A percentile compares a stretch with the other conserved stretches of the same genome.
Conservation (phyloP, 2,113 vertebrate genomes). For the Asarcornis scutulata region DNA sequence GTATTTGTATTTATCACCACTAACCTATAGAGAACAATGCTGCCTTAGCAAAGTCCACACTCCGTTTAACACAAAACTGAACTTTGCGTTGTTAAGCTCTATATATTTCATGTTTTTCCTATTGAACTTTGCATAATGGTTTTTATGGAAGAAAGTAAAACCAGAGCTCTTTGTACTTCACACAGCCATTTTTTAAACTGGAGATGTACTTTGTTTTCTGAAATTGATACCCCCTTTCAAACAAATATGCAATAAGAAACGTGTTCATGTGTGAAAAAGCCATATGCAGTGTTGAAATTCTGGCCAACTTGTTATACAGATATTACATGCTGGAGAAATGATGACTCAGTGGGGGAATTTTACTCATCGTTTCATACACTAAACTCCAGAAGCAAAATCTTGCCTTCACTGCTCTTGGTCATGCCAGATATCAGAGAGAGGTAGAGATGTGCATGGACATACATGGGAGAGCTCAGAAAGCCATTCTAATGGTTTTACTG, state of each 20-base stretch:
- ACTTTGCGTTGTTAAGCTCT: not conserved
- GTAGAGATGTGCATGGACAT: not conserved
- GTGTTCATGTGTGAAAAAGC: constrained; percentile 63
- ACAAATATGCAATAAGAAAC: constrained; percentile 50
- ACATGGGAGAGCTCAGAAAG: not conserved
- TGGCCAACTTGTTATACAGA: constrained; percentile 38
- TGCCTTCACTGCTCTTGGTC: not conserved
- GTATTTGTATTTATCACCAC: constrained; percentile 16
- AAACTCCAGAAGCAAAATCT: not conserved
- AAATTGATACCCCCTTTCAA: constrained; percentile 25
- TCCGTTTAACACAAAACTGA: not conserved
- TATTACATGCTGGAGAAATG: not conserved
- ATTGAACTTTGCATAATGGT: not conserved
- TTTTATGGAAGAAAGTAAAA: not conserved
- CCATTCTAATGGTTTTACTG: not conserved
- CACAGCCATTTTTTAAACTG: not conserved
- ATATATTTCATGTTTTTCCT: not conserved
- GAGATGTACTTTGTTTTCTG: constrained; percentile 49
- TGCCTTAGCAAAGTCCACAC: constrained; percentile 37
- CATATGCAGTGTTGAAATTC: constrained; percentile 50
- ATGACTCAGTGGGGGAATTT: constrained; percentile 35
- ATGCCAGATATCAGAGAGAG: not conserved
- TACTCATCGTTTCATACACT: not conserved
- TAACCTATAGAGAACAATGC: not conserved
- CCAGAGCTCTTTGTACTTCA: not conserved